These are phyloP conservation scores for Aphidoletes aphidimyza DNA, from an alignment of 2,888 invertebrate species.

Conservation along the genomic window DNA sequence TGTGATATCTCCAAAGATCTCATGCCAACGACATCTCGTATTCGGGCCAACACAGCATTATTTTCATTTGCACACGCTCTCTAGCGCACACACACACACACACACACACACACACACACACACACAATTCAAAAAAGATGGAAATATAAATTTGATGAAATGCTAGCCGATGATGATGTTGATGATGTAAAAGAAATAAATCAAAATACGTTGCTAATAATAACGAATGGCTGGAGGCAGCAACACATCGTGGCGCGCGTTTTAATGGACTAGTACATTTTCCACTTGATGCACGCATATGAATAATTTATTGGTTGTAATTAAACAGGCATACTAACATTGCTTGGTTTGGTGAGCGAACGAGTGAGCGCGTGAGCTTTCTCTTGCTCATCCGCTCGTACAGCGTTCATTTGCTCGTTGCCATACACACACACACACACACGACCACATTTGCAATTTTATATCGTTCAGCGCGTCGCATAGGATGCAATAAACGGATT, in stretches of 20 bases:
- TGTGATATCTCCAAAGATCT: not conserved
- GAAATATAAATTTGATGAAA: constrained; percentile 29
- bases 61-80: no score
- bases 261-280: constrained; percentile 49
- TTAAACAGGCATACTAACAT: constrained; percentile 40
- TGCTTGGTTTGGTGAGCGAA: no score
- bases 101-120: not conserved
- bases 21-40: no score
- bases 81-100: not conserved
- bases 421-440: not conserved
- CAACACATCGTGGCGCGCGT: not conserved
- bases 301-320: constrained; percentile 49
- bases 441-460: not conserved
- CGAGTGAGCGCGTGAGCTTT: not conserved
- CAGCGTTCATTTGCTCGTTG: no score
- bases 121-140: not conserved
- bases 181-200: constrained; percentile 51
- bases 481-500: not conserved
- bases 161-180: constrained; percentile 13
- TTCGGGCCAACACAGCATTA: no score
- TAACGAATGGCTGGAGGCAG: constrained; percentile 16
- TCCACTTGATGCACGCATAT: constrained; percentile 51
- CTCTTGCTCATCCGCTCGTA: not conserved
- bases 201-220: constrained; percentile 39
- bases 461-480: not conserved